These are phyloP conservation scores for Trididemnum clinides DNA, from an alignment of 23 tunicate species.

Conservation along the genomic window DNA sequence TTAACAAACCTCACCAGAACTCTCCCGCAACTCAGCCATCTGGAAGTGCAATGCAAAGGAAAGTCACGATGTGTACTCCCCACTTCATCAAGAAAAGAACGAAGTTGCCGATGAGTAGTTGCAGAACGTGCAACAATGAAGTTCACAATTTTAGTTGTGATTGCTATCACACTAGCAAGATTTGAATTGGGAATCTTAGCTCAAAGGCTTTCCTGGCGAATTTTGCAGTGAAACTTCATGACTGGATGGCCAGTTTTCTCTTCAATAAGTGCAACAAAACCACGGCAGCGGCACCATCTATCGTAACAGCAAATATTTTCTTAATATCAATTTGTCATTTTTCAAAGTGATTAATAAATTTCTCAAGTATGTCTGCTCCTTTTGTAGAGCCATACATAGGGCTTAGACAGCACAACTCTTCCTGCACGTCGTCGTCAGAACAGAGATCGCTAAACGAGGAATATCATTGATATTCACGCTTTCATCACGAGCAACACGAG, in stretches of 20 bases:
- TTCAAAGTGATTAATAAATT: slow-evolving; percentile 20
- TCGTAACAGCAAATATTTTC: slow-evolving; percentile 34
- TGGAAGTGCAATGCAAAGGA: slow-evolving; percentile 32
- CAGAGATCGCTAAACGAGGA: slow-evolving; percentile 47
- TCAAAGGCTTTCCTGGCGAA: slow-evolving; percentile 49
- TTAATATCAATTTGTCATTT: slow-evolving; percentile 23
- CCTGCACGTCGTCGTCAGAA: slow-evolving; percentile 35
- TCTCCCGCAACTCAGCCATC: slow-evolving; percentile 47
- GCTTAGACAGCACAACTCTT: slow-evolving; percentile 33
- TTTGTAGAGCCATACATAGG: slow-evolving; percentile 54
- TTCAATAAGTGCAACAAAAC: slow-evolving; percentile 9
- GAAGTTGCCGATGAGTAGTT: slow-evolving; percentile 57
- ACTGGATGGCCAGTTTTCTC: not conserved
- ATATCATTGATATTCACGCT: slow-evolving; percentile 31
- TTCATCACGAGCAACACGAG: slow-evolving; percentile 44
- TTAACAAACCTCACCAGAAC: slow-evolving; percentile 53
- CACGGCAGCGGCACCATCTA: slow-evolving; percentile 42
- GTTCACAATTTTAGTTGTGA: slow-evolving; percentile 23
- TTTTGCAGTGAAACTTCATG: slow-evolving; percentile 39
- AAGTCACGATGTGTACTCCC: slow-evolving; percentile 53
- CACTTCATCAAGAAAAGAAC: slow-evolving; percentile 57
- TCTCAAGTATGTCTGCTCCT: slow-evolving; percentile 41
- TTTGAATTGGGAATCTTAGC: slow-evolving; percentile 41
- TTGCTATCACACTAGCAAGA: slow-evolving; percentile 36
- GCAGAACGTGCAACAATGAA: slow-evolving; percentile 51